A percentile compares a stretch with the other conserved stretches of the same genome.
Conservation (phyloP, 2,113 vertebrate genomes). For the Ceuthmochares aereus region DNA sequence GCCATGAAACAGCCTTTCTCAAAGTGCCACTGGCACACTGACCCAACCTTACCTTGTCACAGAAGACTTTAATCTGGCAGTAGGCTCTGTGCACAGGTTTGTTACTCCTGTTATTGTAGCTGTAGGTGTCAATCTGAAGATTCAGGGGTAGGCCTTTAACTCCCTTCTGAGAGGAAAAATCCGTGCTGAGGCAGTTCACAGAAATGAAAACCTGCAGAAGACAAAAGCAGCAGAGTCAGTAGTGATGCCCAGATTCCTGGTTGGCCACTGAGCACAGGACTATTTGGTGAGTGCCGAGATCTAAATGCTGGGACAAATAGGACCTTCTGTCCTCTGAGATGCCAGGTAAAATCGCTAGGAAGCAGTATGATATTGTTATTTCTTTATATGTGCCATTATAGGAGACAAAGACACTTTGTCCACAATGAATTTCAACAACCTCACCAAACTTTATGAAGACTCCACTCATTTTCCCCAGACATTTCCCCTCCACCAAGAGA, state of each 20-base stretch:
- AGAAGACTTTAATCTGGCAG: conserved; percentile 99
- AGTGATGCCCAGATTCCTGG: background rate
- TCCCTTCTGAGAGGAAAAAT: conserved; percentile 98
- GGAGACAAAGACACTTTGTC: background rate
- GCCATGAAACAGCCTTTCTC: background rate
- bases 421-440: background rate
- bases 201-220: conserved; percentile 93
- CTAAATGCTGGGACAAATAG: background rate
- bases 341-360: background rate
- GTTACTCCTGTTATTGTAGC: conserved; percentile 99
- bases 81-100: conserved; percentile 95
- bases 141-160: conserved; percentile 97
- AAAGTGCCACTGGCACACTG: background rate
- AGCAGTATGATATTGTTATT: background rate
- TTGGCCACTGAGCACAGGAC: background rate
- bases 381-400: background rate
- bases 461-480: background rate
- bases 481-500: background rate
- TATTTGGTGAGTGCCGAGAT: accelerated
- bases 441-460: background rate
- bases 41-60: conserved; percentile 85
- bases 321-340: background rate
- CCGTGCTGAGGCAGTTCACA: conserved; percentile 98
- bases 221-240: background rate
- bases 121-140: conserved; percentile 98